phyloP scores from a whole-genome alignment of 2,888 invertebrate genomes.

The Schizotus pectinicornis region DNA sequence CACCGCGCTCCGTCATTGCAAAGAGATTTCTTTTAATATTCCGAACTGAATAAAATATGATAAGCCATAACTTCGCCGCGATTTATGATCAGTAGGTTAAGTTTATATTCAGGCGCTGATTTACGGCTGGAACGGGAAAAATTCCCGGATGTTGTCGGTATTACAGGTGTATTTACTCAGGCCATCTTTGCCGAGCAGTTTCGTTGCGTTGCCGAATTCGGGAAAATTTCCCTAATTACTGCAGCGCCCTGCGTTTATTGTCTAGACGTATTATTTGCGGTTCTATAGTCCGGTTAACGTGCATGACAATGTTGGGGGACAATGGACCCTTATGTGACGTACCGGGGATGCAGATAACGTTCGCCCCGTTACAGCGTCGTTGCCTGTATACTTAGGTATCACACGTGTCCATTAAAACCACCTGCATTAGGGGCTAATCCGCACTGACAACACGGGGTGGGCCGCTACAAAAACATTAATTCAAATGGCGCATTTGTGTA shows the following conservation, averaged over 20 bases:
- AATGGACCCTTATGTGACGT: too few species aligned
- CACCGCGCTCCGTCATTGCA: not conserved
- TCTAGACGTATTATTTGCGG: too few species aligned
- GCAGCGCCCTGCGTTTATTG: too few species aligned
- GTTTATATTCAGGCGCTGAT: conserved; percentile 14
- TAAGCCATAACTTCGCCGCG: conserved; percentile 5
- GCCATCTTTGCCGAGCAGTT: not conserved
- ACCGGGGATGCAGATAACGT: too few species aligned
- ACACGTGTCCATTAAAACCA: conserved; percentile 16
- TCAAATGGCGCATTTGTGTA: conserved; percentile 4
- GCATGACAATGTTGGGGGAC: too few species aligned
- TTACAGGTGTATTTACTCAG: not conserved
- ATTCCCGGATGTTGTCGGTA: not conserved
- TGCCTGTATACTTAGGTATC: conserved; percentile 8
- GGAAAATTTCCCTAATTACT: not conserved
- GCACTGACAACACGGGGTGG: not conserved
- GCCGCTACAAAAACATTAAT: conserved; percentile 7
- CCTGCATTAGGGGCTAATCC: conserved; percentile 12
- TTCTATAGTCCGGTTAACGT: too few species aligned
- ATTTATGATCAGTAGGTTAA: conserved; percentile 18
- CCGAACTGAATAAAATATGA: conserved; percentile 11
- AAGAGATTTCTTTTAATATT: conserved; percentile 13
- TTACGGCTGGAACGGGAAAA: conserved; percentile 1
- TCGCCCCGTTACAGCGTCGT: conserved; percentile 1
- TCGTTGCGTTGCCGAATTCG: too few species aligned